phyloP scores from a whole-genome alignment of 2,113 vertebrate species.

The Anthoscopus minutus region DNA sequence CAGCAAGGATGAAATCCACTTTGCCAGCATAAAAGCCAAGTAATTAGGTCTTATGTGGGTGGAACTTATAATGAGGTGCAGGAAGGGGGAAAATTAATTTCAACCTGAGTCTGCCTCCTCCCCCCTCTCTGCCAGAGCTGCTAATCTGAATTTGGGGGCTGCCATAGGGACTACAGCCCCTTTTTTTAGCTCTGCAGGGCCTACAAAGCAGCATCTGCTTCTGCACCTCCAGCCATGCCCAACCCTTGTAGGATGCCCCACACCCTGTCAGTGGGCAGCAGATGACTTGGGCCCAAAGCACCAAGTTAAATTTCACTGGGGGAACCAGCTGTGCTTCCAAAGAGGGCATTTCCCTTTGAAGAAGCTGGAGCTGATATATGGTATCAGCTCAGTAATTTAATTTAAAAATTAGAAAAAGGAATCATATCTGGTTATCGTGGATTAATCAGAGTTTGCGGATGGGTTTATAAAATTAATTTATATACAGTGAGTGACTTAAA shows the following conservation, averaged over 20 bases:
- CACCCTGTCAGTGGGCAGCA: fast-evolving
- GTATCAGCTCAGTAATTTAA: slow-evolving; percentile 5
- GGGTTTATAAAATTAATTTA: slow-evolving; percentile 53
- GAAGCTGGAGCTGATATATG: neutral
- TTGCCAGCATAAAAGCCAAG: slow-evolving; percentile 61
- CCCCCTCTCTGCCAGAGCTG: neutral
- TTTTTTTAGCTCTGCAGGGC: neutral
- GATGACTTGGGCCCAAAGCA: neutral
- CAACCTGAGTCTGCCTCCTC: neutral
- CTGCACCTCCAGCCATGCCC: neutral
- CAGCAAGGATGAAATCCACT: slow-evolving; percentile 62
- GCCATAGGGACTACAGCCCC: neutral
- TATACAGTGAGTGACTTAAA: slow-evolving; percentile 34
- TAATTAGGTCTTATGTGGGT: slow-evolving; percentile 64
- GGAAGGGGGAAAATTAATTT: slow-evolving; percentile 36
- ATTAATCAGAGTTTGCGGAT: slow-evolving; percentile 36
- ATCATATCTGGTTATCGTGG: neutral
- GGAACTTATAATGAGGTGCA: slow-evolving; percentile 60
- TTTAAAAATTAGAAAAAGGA: slow-evolving; percentile 32
- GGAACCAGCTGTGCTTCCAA: neutral
- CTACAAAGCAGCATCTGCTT: neutral
- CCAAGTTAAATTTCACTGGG: neutral
- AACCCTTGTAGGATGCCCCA: neutral
- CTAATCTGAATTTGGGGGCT: neutral
- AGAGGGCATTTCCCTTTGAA: neutral